These are phyloP conservation scores for Syngnathus rostellatus DNA, from an alignment of 2,797 vertebrate species.

Conservation along the genomic window DNA sequence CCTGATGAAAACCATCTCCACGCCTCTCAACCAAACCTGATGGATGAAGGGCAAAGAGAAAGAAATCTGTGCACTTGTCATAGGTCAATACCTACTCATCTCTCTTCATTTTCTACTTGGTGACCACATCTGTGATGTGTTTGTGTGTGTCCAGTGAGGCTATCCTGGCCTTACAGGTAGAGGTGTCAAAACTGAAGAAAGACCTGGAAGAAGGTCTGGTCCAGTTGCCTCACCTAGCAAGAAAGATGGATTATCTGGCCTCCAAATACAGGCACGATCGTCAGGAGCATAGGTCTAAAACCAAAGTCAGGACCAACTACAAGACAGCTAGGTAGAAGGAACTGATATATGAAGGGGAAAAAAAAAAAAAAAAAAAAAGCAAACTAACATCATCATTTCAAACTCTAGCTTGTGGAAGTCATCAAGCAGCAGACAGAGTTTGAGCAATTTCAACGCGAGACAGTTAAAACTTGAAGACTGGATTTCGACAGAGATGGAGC, in stretches of 20 bases:
- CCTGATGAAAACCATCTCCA: constrained; percentile 20
- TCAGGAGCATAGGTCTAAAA: constrained; percentile 39
- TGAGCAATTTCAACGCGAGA: constrained; percentile 18
- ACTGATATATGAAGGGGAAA: not conserved
- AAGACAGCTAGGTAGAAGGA: constrained; percentile 45
- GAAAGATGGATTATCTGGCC: constrained; percentile 58
- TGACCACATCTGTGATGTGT: not conserved
- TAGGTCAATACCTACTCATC: constrained; percentile 42
- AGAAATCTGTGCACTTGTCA: constrained; percentile 55
- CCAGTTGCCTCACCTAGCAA: constrained; percentile 59
- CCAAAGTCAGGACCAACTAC: constrained; percentile 30
- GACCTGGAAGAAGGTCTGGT: constrained; percentile 62
- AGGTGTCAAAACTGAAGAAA: constrained; percentile 65
- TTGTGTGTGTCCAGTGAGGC: constrained; percentile 51
- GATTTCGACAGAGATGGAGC: constrained; percentile 65
- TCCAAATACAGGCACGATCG: constrained; percentile 43
- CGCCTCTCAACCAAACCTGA: constrained; percentile 32
- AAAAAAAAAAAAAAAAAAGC: not conserved
- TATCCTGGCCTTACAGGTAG: constrained; percentile 63
- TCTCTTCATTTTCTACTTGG: not conserved
- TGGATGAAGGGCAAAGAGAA: constrained; percentile 31
- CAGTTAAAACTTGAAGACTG: constrained; percentile 55
- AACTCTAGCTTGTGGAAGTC: constrained; percentile 27
- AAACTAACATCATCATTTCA: not conserved
- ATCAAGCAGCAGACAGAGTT: constrained; percentile 21